phyloP scores from a whole-genome alignment of 2,888 invertebrate genomes.

The Dolichopus griseipennis region DNA sequence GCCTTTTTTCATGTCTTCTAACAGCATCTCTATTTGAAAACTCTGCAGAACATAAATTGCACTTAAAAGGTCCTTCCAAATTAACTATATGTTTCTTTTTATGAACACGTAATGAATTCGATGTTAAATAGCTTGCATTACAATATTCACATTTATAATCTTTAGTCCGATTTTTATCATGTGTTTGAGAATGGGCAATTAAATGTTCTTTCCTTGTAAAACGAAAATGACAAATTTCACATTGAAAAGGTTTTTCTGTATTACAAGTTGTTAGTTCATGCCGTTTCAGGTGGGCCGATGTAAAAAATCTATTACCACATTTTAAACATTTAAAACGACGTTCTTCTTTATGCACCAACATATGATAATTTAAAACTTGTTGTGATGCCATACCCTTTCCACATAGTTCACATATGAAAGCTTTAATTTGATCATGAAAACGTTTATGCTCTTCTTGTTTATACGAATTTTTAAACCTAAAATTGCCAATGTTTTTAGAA shows the following conservation, averaged over 20 bases:
- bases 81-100: neutral
- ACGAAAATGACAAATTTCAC: neutral
- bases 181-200: neutral
- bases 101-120: neutral
- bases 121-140: neutral
- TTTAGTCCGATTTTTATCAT: slow-evolving; percentile 2
- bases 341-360: neutral
- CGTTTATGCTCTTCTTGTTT: slow-evolving; percentile 2
- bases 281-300: neutral
- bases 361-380: neutral
- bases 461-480: neutral
- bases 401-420: slow-evolving; percentile 7
- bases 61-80: neutral
- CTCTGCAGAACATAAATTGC: neutral
- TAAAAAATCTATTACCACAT: neutral
- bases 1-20: slow-evolving; percentile 5
- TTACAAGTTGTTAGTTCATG: neutral
- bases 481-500: neutral
- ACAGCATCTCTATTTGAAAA: neutral
- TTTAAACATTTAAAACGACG: neutral
- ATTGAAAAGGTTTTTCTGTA: neutral
- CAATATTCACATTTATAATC: slow-evolving; percentile 3
- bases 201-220: neutral
- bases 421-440: neutral
- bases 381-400: slow-evolving; percentile 7